These are phyloP conservation scores for Neolamprologus sp. DNA, from an alignment of 2,113 vertebrate genomes.

Conservation along the genomic window DNA sequence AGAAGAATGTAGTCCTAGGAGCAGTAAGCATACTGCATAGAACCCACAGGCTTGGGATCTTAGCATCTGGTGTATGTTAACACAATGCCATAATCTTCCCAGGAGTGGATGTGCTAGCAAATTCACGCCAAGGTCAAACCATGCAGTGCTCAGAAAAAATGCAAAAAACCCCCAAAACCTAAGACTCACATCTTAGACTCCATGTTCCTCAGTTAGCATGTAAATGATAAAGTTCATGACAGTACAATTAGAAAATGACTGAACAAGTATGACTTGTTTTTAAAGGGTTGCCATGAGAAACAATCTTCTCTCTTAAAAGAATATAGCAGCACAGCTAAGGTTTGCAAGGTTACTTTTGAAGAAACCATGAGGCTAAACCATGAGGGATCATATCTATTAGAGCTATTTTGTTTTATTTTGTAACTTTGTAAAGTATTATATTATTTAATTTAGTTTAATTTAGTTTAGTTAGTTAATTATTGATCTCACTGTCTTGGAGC, in stretches of 20 bases:
- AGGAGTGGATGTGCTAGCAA: background rate
- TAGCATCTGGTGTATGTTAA: background rate
- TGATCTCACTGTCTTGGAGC: background rate
- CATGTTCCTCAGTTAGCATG: background rate
- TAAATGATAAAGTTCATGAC: background rate
- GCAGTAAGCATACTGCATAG: background rate
- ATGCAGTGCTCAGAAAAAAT: background rate
- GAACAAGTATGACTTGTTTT: background rate
- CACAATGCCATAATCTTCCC: background rate
- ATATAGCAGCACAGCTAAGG: background rate
- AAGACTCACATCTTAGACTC: background rate
- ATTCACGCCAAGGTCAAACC: background rate
- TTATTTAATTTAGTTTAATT: background rate
- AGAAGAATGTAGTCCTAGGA: background rate
- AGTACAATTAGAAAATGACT: background rate
- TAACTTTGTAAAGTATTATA: background rate
- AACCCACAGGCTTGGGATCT: background rate
- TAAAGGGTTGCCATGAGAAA: background rate
- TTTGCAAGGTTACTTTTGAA: background rate
- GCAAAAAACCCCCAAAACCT: accelerated
- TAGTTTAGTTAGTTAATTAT: background rate
- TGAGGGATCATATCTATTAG: background rate
- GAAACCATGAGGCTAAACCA: background rate
- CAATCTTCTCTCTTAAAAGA: background rate
- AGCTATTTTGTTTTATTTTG: background rate